A percentile compares a stretch with the other conserved stretches of the same genome.
Evolutionary conservation across 2,888 invertebrate species (phyloP).

Genomic region (Bhutanitis thaidina): DNA sequence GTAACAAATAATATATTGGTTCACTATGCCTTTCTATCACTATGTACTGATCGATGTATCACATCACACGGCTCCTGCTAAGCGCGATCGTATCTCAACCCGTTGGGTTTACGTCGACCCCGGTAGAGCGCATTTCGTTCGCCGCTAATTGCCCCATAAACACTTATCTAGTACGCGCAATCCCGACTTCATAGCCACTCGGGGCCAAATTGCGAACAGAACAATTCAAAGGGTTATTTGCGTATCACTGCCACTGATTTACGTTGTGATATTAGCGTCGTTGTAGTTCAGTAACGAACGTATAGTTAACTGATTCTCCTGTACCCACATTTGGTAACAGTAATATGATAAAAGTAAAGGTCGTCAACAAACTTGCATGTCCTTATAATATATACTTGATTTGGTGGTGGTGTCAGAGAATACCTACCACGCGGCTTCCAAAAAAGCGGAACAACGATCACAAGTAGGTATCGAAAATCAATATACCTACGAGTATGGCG

Average conservation of each 20-base stretch:
- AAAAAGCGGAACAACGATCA: too few relatives aligned
- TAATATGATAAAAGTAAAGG: too few relatives aligned
- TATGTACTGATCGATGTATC: background rate
- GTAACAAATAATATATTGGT: too few relatives aligned
- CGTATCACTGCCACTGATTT: conserved; percentile 43
- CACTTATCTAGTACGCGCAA: conserved; percentile 62
- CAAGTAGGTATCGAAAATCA: too few relatives aligned
- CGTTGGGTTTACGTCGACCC: conserved; percentile 46
- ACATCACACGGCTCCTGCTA: background rate
- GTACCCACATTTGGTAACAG: too few relatives aligned
- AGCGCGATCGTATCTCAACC: conserved; percentile 42
- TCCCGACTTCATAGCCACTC: conserved; percentile 45
- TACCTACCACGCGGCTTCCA: too few relatives aligned
- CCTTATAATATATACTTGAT: too few relatives aligned
- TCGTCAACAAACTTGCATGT: too few relatives aligned
- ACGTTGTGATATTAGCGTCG: conserved; percentile 2
- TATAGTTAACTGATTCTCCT: too few relatives aligned
- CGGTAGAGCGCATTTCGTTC: conserved; percentile 56
- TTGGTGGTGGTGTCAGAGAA: too few relatives aligned
- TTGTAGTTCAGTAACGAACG: background rate
- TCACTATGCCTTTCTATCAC: too few relatives aligned
- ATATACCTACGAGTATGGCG: too few relatives aligned
- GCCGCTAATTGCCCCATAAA: conserved; percentile 65
- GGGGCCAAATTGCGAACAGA: conserved; percentile 49
- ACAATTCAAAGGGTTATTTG: conserved; percentile 41